phyloP scores from a whole-genome alignment of 1,140 invertebrate genomes.

The Lasioglossum albipes region DNA sequence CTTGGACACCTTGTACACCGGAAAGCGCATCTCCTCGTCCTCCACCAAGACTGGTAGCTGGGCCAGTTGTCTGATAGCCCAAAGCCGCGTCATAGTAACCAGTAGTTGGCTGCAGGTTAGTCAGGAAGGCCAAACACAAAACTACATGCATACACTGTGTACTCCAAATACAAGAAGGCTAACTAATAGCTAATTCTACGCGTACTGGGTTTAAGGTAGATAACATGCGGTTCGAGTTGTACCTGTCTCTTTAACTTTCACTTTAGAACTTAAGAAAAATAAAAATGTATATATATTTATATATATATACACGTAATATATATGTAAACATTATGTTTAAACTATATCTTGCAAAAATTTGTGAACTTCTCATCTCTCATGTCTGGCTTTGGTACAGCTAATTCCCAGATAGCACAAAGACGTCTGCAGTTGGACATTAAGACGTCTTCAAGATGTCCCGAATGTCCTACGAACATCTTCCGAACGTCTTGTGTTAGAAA shows the following conservation, averaged over 20 bases:
- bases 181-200: conserved; percentile 60
- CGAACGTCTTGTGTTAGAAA: too few relatives aligned
- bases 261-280: conserved; percentile 1
- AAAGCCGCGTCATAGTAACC: conserved; percentile 79
- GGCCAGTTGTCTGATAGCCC: conserved; percentile 79
- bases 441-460: too few relatives aligned
- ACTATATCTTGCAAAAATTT: not conserved
- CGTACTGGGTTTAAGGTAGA: conserved; percentile 51
- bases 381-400: not conserved
- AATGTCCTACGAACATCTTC: too few relatives aligned
- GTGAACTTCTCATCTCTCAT: not conserved
- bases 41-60: conserved; percentile 78
- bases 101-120: conserved; percentile 80
- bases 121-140: conserved; percentile 80
- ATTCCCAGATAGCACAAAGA: not conserved
- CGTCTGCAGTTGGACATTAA: too few relatives aligned
- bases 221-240: conserved; percentile 50
- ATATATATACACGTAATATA: too few relatives aligned
- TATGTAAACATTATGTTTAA: not conserved
- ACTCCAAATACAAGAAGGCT: conserved; percentile 76
- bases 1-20: conserved; percentile 82
- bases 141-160: conserved; percentile 81
- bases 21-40: conserved; percentile 85
- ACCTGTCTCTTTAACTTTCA: conserved; percentile 5
- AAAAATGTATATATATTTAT: not conserved